Evolutionary conservation across 2,888 invertebrate species (phyloP).

Genomic region (Luperina nickerlii): DNA sequence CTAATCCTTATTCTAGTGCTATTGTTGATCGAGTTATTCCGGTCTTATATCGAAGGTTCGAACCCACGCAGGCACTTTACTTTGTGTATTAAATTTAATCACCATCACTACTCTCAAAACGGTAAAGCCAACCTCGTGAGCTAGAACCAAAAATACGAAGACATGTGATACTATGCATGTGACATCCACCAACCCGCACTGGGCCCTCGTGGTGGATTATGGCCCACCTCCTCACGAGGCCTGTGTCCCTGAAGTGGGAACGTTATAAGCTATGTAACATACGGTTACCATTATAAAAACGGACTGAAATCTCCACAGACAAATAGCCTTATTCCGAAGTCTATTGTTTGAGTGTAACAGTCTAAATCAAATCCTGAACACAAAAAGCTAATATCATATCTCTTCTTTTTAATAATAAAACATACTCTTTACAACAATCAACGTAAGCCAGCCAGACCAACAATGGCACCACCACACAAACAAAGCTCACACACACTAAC

Average conservation of each 20-base stretch:
- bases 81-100: background rate
- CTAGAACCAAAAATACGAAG: background rate
- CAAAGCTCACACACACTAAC: slow-evolving; percentile 27
- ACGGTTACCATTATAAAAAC: background rate
- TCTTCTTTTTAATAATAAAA: slow-evolving; percentile 4
- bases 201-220: background rate
- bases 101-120: background rate
- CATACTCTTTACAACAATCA: slow-evolving; percentile 40
- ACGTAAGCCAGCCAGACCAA: slow-evolving; percentile 20
- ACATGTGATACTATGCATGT: no score
- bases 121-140: background rate
- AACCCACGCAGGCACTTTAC: background rate
- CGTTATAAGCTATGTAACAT: background rate
- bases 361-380: background rate
- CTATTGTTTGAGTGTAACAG: background rate
- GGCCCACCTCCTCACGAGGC: background rate
- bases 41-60: background rate
- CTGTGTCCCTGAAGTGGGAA: background rate
- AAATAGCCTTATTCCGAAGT: background rate
- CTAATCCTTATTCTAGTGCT: no score
- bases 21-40: no score
- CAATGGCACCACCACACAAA: slow-evolving; percentile 26
- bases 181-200: background rate
- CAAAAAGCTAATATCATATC: background rate
- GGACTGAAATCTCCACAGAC: background rate